Evolutionary conservation across 2,797 vertebrate species (phyloP).

Genomic region (Characodon lateralis): DNA sequence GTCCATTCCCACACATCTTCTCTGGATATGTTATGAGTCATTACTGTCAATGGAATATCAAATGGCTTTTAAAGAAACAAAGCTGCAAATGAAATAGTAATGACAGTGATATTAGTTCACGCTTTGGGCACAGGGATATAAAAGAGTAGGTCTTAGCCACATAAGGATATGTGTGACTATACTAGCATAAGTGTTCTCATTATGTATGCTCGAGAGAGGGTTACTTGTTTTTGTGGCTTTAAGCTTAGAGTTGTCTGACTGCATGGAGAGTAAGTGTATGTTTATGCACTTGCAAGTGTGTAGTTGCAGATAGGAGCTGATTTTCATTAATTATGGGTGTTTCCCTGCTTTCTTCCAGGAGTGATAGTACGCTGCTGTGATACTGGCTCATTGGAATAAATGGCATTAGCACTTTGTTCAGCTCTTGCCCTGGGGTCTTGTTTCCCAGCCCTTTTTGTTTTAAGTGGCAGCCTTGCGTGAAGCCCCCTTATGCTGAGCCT

Average conservation of each 20-base stretch:
- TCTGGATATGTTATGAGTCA: constrained; percentile 29
- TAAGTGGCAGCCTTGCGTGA: constrained; percentile 72
- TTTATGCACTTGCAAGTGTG: constrained; percentile 24
- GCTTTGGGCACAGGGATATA: constrained; percentile 51
- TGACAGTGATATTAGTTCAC: constrained; percentile 41
- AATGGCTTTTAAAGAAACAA: constrained; percentile 28
- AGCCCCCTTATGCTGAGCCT: constrained; percentile 53
- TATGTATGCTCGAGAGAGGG: constrained; percentile 52
- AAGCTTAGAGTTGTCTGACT: constrained; percentile 48
- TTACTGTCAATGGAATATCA: constrained; percentile 30
- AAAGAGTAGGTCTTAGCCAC: constrained; percentile 29
- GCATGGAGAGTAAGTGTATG: constrained; percentile 29
- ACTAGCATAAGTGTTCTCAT: constrained; percentile 52
- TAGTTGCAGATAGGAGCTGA: constrained; percentile 33
- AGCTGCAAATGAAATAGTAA: constrained; percentile 54
- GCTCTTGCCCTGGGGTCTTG: constrained; percentile 43
- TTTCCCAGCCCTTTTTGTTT: constrained; percentile 61
- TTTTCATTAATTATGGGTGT: constrained; percentile 71
- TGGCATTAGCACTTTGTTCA: constrained; percentile 67
- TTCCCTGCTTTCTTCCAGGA: constrained; percentile 65
- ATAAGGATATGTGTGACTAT: constrained; percentile 40
- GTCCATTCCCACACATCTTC: constrained; percentile 12
- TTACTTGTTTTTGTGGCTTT: constrained; percentile 59
- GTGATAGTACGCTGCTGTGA: constrained; percentile 60
- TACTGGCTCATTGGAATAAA: constrained; percentile 71